These are phyloP conservation scores for Sycophila texana DNA, from an alignment of 2,888 invertebrate species.

Conservation along the genomic window DNA sequence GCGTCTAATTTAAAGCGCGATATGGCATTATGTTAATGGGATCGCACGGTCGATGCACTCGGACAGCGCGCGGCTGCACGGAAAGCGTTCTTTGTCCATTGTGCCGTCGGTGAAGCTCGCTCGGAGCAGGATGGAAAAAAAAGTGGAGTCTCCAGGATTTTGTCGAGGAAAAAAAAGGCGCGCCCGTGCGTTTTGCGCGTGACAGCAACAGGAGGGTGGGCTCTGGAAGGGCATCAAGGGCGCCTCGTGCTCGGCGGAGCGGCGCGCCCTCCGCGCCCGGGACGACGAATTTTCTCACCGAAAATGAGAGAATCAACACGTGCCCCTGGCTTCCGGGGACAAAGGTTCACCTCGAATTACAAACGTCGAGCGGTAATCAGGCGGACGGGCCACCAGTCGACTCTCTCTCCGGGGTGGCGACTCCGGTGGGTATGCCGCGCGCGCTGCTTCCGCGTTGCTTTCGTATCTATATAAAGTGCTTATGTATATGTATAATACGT, in stretches of 20 bases:
- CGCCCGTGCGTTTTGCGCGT: background rate
- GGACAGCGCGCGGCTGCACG: background rate
- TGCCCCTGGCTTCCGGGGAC: conserved; percentile 41
- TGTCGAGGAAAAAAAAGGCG: background rate
- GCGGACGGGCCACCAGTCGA: conserved; percentile 17
- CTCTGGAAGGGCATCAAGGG: too few relatives aligned
- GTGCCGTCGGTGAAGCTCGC: conserved; percentile 1
- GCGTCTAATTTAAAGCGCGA: conserved; percentile 54
- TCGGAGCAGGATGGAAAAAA: background rate
- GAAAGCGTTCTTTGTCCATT: conserved; percentile 32
- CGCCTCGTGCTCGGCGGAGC: conserved; percentile 28
- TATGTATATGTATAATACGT: too few relatives aligned
- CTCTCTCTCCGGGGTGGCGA: conserved; percentile 1
- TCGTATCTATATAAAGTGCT: background rate
- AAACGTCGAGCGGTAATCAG: conserved; percentile 34
- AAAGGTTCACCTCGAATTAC: conserved; percentile 50
- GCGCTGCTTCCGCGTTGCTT: too few relatives aligned
- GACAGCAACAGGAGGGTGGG: too few relatives aligned
- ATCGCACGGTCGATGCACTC: conserved; percentile 64
- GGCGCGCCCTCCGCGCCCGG: conserved; percentile 31
- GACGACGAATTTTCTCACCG: conserved; percentile 37
- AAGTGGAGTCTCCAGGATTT: conserved; percentile 13
- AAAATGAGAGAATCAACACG: conserved; percentile 51
- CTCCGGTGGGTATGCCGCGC: conserved; percentile 1
- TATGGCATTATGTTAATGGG: conserved; percentile 64